These are phyloP conservation scores for Pangasianodon gigas DNA, from an alignment of 2,113 vertebrate species.

Conservation along the genomic window DNA sequence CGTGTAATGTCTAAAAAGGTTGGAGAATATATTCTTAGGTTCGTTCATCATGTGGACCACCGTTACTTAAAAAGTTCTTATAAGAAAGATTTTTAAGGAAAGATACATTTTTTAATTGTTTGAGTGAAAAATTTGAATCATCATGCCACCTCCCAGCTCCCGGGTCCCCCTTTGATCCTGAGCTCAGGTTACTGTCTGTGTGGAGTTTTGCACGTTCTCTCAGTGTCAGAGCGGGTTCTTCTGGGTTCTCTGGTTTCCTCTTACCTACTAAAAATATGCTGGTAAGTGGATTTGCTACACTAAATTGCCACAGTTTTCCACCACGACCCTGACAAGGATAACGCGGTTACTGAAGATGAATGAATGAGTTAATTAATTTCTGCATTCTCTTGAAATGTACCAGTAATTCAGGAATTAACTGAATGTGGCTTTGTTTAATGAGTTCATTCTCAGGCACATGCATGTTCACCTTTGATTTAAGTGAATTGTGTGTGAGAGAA, in stretches of 20 bases:
- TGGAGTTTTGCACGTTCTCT: background rate
- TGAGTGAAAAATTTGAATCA: background rate
- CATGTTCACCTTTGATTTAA: constrained; percentile 83
- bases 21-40: background rate
- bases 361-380: background rate
- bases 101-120: background rate
- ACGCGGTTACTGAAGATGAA: background rate
- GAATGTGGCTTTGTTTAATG: too few relatives aligned
- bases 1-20: background rate
- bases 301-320: background rate
- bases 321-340: background rate
- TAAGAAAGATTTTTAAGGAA: background rate
- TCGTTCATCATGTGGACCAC: background rate
- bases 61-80: background rate
- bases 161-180: background rate
- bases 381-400: background rate
- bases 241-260: background rate
- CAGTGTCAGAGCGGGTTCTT: background rate
- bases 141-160: background rate
- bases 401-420: background rate
- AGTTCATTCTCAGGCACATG: background rate
- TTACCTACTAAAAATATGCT: background rate
- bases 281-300: background rate
- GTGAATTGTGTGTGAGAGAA: constrained; percentile 78
- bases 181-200: background rate